These are phyloP conservation scores for Anodontia alba DNA, from an alignment of 2,888 invertebrate genomes.

Conservation along the genomic window DNA sequence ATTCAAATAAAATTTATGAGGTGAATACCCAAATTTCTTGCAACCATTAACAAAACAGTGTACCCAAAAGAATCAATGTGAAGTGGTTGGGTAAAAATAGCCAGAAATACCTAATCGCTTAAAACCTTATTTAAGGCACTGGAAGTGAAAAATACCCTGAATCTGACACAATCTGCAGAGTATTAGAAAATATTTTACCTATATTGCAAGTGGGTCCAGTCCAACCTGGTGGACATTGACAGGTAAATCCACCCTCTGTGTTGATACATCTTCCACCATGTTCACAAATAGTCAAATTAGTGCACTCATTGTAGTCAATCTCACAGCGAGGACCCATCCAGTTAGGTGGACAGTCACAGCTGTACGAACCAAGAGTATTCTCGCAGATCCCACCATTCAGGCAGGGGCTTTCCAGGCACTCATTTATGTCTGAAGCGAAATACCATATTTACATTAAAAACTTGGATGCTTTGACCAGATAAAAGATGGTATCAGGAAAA, in stretches of 20 bases:
- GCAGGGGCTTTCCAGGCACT: constrained; percentile 76
- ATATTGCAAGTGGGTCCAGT: constrained; percentile 96
- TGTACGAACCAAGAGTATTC: constrained; percentile 86
- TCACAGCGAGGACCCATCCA: constrained; percentile 66
- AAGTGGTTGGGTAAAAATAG: too few relatives aligned
- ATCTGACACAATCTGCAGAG: too few relatives aligned
- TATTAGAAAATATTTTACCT: constrained; percentile 88
- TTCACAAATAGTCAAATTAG: constrained; percentile 25
- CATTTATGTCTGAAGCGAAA: constrained; percentile 49
- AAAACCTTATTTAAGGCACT: too few relatives aligned
- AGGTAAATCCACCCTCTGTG: constrained; percentile 90
- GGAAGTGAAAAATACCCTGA: too few relatives aligned
- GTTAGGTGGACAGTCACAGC: constrained; percentile 66
- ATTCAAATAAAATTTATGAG: too few relatives aligned
- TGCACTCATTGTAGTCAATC: constrained; percentile 37
- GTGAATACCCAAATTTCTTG: too few relatives aligned
- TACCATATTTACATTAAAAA: neutral
- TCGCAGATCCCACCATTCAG: constrained; percentile 89
- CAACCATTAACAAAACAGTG: too few relatives aligned
- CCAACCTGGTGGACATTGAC: constrained; percentile 97
- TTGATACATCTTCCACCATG: constrained; percentile 67
- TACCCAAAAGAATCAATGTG: too few relatives aligned
- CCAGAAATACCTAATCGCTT: too few relatives aligned
- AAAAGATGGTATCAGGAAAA: too few relatives aligned
- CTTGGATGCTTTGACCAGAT: too few relatives aligned